Base-by-base conservation (phyloP, 2,113 vertebrate genomes). In the Tachuris rubrigastra region DNA sequence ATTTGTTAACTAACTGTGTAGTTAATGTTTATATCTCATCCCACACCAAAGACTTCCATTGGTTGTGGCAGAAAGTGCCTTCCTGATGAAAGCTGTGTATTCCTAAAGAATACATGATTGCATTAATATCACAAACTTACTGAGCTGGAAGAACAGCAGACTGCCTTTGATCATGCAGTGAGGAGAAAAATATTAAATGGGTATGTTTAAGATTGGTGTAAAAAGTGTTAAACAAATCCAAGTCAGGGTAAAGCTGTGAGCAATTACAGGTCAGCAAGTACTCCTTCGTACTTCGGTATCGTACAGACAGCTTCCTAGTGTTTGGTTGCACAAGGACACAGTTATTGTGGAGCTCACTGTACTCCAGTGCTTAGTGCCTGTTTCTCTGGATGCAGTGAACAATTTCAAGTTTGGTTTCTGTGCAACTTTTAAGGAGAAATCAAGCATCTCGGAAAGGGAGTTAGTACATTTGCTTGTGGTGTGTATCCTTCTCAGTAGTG, bases 121-220 rank as follows among this genome's bases (percentile, higher is more conserved):
- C 46, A 69, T 77, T 87, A 91, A 33, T 83, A 58, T 37, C 46
- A 31, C 37, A 31, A 31, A 92, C 79, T 71, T 7, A 7, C 72
- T 80, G 75, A 74, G 79, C 85, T 90, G 71, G 75, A 95, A 55
- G 88, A 76, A 66, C 79, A 77, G 53, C 71, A 83, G 82, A 66
- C 14, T 15, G 79, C 49, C 90, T 95, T 87, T 83, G 73, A 78
- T 85, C 5, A 2, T 80, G 42, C 21, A n/a, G 55, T 69, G 71
- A 55, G 25, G 49, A 88, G 60, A 35, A 75, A 83, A 76, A 23
- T 10, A 53, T 46, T 85, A 69, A 95, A 42, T 44, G 60, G 35
- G 3, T 44, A 9, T 62, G 46, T 53, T 52, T 88, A 66, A 60
- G 21, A 82, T 89, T 62, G 76, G 42, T 11, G 2, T 87, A 49